These are phyloP conservation scores for Nannoperca australis DNA, from an alignment of 2,797 vertebrate species.

Conservation along the genomic window DNA sequence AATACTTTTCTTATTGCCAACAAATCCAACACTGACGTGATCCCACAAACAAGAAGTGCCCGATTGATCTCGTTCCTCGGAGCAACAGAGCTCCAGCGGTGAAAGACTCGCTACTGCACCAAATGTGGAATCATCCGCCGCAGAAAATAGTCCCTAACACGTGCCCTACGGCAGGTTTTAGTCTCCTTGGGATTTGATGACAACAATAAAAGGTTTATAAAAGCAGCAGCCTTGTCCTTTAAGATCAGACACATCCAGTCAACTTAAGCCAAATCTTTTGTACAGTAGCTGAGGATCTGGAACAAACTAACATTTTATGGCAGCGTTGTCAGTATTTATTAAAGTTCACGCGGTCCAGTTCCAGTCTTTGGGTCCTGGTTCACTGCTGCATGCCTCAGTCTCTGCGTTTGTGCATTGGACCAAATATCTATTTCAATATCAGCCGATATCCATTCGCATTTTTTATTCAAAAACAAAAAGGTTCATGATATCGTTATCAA, in stretches of 20 bases:
- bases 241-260: neutral
- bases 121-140: neutral
- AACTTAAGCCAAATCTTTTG: neutral
- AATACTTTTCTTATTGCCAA: neutral
- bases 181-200: neutral
- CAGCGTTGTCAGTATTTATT: neutral
- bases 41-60: neutral
- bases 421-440: neutral
- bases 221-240: neutral
- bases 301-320: neutral
- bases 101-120: neutral
- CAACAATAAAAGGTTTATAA: neutral
- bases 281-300: neutral
- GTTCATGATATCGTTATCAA: neutral
- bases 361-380: neutral
- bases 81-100: too few relatives aligned
- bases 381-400: too few relatives aligned
- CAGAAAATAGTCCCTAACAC: neutral
- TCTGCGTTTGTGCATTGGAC: neutral
- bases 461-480: neutral
- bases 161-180: neutral
- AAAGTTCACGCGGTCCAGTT: too few relatives aligned
- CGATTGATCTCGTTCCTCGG: neutral
- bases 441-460: neutral
- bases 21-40: neutral